phyloP scores from a whole-genome alignment of 2,113 vertebrate genomes.

The Madoqua kirkii region DNA sequence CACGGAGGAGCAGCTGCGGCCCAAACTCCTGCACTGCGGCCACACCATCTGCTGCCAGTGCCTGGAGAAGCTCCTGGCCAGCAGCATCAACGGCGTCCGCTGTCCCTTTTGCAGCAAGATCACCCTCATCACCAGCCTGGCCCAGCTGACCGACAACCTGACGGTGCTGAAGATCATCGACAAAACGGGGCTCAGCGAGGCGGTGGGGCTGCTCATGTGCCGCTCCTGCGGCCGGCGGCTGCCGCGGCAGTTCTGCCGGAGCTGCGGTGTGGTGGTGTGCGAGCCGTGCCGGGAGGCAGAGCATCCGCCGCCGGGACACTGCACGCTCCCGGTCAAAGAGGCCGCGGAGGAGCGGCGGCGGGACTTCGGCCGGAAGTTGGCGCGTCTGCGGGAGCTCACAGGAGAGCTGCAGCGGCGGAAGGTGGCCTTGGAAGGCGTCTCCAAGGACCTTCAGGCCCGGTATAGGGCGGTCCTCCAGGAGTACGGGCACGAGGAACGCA shows the following conservation, averaged over 20 bases:
- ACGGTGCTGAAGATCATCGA: constrained; percentile 97
- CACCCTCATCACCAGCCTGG: constrained; percentile 90
- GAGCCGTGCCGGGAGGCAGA: constrained; percentile 87
- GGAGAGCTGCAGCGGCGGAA: constrained; percentile 92
- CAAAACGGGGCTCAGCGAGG: constrained; percentile 86
- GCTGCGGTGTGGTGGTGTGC: constrained; percentile 88
- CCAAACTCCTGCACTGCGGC: constrained; percentile 95
- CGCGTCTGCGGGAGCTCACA: constrained; percentile 87
- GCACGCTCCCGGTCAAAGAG: constrained; percentile 85
- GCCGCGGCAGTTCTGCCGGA: constrained; percentile 91
- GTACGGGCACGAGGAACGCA: constrained; percentile 89
- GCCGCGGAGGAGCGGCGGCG: constrained; percentile 91
- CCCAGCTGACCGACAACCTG: constrained; percentile 94
- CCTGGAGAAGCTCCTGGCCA: constrained; percentile 94
- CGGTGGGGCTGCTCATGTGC: constrained; percentile 91
- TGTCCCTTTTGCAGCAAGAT: constrained; percentile 98
- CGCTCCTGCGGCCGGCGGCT: constrained; percentile 89
- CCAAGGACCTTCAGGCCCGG: constrained; percentile 87
- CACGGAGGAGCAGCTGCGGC: constrained; percentile 91
- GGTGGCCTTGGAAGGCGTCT: constrained; percentile 86
- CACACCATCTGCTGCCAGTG: constrained; percentile 96
- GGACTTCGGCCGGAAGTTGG: constrained; percentile 86
- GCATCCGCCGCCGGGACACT: constrained; percentile 86
- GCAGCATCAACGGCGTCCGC: constrained; percentile 95
- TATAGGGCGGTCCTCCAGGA: constrained; percentile 92